Evolutionary conservation across 2,113 vertebrate species (phyloP).

Genomic region (Bos javanicus): DNA sequence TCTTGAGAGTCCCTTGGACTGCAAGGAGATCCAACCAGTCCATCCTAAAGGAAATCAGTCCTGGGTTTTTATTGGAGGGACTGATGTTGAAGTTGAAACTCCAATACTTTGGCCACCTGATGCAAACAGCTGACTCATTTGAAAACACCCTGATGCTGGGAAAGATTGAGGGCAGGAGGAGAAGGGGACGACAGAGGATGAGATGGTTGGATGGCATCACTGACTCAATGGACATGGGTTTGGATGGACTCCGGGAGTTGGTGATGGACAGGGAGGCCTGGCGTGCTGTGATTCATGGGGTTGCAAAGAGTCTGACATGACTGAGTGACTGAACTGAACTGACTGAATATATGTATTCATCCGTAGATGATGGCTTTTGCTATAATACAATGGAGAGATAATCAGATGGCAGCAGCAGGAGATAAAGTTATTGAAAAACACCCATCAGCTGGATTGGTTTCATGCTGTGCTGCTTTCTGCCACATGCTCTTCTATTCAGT

Average conservation of each 20-base stretch:
- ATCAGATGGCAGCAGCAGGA: too few species aligned
- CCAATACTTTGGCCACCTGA: background rate
- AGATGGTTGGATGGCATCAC: background rate
- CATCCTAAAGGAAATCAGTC: too few species aligned
- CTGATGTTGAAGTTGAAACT: background rate
- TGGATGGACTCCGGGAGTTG: background rate
- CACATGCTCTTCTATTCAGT: background rate
- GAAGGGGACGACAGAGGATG: background rate
- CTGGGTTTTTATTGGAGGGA: too few species aligned
- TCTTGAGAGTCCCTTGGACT: background rate
- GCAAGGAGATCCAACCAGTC: background rate
- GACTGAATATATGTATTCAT: background rate
- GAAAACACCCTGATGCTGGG: background rate
- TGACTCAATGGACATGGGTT: background rate
- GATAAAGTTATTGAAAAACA: background rate
- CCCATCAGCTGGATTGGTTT: background rate
- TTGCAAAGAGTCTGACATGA: rapidly evolving
- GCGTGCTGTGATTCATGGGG: rapidly evolving
- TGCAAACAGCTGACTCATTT: background rate
- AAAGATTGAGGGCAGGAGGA: background rate
- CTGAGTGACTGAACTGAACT: background rate
- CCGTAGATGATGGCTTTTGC: background rate
- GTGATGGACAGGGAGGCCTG: background rate
- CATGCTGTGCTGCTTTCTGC: background rate
- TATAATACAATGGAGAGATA: background rate